Evolutionary conservation across 64 coral and sea anemone genomes (phyloP), one percentile per base, ranked within the genome.

Genomic region (Pocillopora damicornis): DNA sequence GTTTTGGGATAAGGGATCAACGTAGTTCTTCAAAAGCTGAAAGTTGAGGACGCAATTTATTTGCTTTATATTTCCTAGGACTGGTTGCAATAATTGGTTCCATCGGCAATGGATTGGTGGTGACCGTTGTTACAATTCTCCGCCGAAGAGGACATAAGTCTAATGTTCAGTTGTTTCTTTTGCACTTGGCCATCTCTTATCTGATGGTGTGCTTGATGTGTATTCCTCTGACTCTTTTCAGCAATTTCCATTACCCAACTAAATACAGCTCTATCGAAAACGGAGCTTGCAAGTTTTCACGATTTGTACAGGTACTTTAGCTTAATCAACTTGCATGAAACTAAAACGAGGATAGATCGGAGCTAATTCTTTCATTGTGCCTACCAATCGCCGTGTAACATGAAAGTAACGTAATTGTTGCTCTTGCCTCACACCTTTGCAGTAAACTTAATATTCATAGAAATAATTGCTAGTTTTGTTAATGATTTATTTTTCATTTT

Each of bases 121-220:
- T 95, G 15, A 60, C 79, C 17, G 73, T 95, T 57, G 91, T 91
- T 11, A 64, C 74, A 9, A 77, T 75, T 16, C 13, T 89, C 38
- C 78, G 93, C 75, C 81, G 75, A 26, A 77, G 93, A n/a, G 93
- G 93, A 12, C 68, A 87, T 36, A 91, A 88, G 77, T 77, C 89
- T 22, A 73, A 86, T 68, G 89, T 95, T 51, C 93, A 95, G 74
- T 64, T 95, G 61, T 91, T 91, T 74, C 30, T 95, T 35, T 74
- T 95, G 23, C 89, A 95, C 65, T 75, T 95, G 51, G 93, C 93
- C 14, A 86, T 95, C 79, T 95, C 93, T 15, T 86, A 91, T 72
- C 79, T 95, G 12, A 72, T 92, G 89, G 93, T 95, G 11, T 95
- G 89, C 80, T 26, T 95, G 22, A 38, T 95, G 6, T 95, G 93